phyloP scores from a whole-genome alignment of 2,797 vertebrate genomes.

The Catharus ustulatus region DNA sequence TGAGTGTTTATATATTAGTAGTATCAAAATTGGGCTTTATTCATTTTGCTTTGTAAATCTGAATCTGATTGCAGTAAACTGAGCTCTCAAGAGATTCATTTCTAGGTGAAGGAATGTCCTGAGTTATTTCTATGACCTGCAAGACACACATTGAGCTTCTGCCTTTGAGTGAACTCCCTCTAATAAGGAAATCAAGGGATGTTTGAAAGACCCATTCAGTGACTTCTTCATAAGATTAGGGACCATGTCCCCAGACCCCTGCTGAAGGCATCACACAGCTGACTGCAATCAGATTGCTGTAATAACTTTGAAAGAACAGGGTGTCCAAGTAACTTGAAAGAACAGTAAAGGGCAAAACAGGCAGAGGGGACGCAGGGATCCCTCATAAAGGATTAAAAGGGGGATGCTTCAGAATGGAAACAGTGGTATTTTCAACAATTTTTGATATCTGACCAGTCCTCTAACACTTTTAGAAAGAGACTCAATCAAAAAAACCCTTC shows the following conservation, averaged over 20 bases:
- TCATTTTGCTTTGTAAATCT: constrained; percentile 49
- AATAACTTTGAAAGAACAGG: neutral
- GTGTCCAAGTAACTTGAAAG: neutral
- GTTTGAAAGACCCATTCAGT: constrained; percentile 32
- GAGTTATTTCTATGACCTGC: constrained; percentile 50
- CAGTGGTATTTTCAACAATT: neutral
- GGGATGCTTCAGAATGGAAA: neutral
- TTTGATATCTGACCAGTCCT: neutral
- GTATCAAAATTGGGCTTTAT: constrained; percentile 46
- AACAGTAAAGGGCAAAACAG: neutral
- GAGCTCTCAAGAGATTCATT: constrained; percentile 43
- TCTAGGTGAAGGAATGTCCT: constrained; percentile 53
- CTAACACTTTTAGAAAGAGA: neutral
- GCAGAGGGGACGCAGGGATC: neutral
- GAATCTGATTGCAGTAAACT: constrained; percentile 52
- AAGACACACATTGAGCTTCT: neutral
- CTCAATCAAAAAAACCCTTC: neutral
- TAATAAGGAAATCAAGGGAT: constrained; percentile 30
- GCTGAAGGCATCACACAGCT: constrained; percentile 37
- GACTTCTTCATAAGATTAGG: constrained; percentile 49
- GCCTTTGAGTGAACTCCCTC: constrained; percentile 13
- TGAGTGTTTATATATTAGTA: constrained; percentile 52
- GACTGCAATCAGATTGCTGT: constrained; percentile 43
- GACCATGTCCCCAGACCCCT: constrained; percentile 7
- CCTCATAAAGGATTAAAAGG: neutral